Conservation (phyloP, 1,140 invertebrate genomes). For the Matsumurasca onukii region DNA sequence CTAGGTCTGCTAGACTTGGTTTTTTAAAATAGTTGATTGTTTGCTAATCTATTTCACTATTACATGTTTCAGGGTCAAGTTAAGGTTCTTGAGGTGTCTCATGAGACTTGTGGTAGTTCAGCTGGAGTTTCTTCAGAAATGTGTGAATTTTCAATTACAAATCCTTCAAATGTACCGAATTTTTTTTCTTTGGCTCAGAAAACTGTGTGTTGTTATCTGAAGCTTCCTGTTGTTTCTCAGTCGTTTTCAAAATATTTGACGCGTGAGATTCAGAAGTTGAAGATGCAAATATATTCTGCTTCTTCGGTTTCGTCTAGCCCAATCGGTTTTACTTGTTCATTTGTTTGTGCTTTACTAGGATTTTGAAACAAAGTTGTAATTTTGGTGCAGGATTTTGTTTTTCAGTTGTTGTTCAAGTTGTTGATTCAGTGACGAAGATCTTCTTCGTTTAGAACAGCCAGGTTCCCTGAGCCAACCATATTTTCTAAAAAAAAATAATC, state of each 20-base stretch:
- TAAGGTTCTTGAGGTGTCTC: neutral
- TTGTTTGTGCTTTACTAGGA: neutral
- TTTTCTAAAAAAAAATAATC: too few species aligned
- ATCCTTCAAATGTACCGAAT: neutral
- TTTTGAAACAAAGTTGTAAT: neutral
- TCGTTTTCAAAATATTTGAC: neutral
- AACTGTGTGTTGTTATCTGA: neutral
- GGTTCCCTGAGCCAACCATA: too few species aligned
- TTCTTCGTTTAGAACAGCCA: too few species aligned
- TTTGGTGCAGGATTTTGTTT: neutral
- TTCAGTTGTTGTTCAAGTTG: too few species aligned
- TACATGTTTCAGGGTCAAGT: neutral
- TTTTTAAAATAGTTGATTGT: conserved; percentile 3
- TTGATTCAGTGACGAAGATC: too few species aligned
- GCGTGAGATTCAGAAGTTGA: neutral
- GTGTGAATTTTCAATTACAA: neutral
- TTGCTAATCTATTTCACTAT: neutral
- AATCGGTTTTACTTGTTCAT: neutral
- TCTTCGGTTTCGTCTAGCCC: conserved; percentile 1
- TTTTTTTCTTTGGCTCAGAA: neutral
- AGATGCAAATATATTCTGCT: neutral
- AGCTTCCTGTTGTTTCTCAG: neutral
- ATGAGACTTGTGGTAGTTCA: neutral
- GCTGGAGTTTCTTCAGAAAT: neutral
- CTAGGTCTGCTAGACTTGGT: neutral